Base-by-base conservation (phyloP, 1,140 invertebrate species). In the Drosophila bipectinata region DNA sequence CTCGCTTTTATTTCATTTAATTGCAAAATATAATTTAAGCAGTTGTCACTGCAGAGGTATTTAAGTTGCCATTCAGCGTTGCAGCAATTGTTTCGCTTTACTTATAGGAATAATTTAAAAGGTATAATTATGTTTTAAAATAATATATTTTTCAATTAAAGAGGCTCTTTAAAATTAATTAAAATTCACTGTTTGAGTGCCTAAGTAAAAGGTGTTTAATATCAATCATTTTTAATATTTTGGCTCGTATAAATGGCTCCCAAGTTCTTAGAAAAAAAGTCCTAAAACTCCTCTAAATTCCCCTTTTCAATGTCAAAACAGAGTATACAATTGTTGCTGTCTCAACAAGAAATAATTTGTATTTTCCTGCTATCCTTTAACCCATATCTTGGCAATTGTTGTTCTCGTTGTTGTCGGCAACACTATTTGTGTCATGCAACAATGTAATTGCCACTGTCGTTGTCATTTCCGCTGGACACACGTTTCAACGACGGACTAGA, bases 371-470 rank as follows among this genome's bases (percentile, higher is more conserved):
- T 54, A 64, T 74, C 48, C 71, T 28, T 30, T 52, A 30, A 12
- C 41, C 60, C 59, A 34, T 57, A 52, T 74, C 55, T 53, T 60
- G 55, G 26, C 53, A 45, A 26, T 57, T 61, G 72, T 62, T 61
- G 58, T 68, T 52, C 30, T 52, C 63, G 57, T 77, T 72, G 60
- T 71, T 69, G 67, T 63, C 60, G 48, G 59, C 74, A 89, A 90
- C 84, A 89, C 84, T 85, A 83, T 90, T 91, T 90, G 84, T 91
- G 89, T 91, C 89, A 91, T 91, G 89, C 88, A 91, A 90, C 89
- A 90, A 89, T 91, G 89, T 91, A 91, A 91, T 91, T 90, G 89
- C 89, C 89, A 91, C 81, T 91, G 89, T 89, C 89, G 89, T 91
- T 91, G 89, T 89, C 84, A 89, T 90, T 90, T 91, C 89, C 89